phyloP scores from a whole-genome alignment of 2,888 invertebrate genomes.

The Chirona hameri region DNA sequence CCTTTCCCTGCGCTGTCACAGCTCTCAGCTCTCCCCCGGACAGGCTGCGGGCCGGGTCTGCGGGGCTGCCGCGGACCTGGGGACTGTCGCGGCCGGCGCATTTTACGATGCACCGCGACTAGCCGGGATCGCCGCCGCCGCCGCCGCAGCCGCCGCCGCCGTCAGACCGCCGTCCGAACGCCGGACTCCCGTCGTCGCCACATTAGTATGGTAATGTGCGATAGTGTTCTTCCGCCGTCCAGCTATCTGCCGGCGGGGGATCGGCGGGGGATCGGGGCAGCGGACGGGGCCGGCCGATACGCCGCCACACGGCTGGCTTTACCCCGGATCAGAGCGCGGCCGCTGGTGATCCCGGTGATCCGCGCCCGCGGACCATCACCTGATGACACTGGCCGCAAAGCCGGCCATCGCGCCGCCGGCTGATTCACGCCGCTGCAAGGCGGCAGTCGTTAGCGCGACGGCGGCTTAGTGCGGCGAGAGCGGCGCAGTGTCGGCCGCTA shows the following conservation, averaged over 20 bases:
- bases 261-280: neutral
- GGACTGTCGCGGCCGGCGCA: too few species aligned
- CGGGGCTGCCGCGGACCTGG: neutral
- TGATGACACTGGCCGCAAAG: neutral
- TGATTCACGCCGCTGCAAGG: neutral
- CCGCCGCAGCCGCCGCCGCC: neutral
- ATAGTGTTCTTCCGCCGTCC: neutral
- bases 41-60: too few species aligned
- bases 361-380: neutral
- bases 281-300: neutral
- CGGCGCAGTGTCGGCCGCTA: neutral
- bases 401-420: neutral
- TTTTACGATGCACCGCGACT: neutral
- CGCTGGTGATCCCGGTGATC: neutral
- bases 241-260: neutral
- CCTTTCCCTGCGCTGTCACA: too few species aligned
- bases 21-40: too few species aligned
- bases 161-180: neutral
- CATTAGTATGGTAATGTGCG: conserved; percentile 25
- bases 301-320: neutral
- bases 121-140: neutral
- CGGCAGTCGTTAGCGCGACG: neutral
- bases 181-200: neutral
- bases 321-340: neutral
- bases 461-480: neutral